Evolutionary conservation across 2,113 vertebrate genomes (phyloP).

Genomic region (Hipposideros armiger): DNA sequence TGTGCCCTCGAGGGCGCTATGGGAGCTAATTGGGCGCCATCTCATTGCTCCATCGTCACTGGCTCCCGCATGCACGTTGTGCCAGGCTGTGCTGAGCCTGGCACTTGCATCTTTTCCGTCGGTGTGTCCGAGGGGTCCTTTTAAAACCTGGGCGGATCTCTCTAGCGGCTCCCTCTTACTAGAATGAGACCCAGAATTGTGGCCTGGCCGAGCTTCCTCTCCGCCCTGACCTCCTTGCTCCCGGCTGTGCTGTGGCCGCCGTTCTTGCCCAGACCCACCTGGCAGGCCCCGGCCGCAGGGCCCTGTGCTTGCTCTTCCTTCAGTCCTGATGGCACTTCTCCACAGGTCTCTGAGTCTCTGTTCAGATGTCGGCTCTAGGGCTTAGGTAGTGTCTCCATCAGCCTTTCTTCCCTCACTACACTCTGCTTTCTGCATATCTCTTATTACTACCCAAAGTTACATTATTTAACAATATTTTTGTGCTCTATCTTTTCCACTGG

Average conservation of each 20-base stretch:
- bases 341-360: neutral
- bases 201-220: neutral
- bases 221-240: neutral
- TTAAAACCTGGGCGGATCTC: neutral
- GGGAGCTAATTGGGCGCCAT: neutral
- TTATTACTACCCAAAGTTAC: neutral
- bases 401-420: neutral
- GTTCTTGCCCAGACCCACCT: neutral
- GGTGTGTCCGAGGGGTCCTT: neutral
- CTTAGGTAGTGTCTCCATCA: no score
- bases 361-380: neutral
- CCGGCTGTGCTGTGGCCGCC: neutral
- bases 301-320: neutral
- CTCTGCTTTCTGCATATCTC: neutral
- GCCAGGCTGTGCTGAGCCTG: neutral
- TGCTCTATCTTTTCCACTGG: neutral
- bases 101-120: neutral
- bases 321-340: neutral
- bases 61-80: neutral
- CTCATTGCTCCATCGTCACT: neutral
- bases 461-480: neutral
- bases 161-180: neutral
- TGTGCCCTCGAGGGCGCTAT: accelerated
- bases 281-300: neutral
- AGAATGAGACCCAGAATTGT: neutral